phyloP scores from a whole-genome alignment of 2,888 invertebrate genomes.

The Orchesellides sinensis region DNA sequence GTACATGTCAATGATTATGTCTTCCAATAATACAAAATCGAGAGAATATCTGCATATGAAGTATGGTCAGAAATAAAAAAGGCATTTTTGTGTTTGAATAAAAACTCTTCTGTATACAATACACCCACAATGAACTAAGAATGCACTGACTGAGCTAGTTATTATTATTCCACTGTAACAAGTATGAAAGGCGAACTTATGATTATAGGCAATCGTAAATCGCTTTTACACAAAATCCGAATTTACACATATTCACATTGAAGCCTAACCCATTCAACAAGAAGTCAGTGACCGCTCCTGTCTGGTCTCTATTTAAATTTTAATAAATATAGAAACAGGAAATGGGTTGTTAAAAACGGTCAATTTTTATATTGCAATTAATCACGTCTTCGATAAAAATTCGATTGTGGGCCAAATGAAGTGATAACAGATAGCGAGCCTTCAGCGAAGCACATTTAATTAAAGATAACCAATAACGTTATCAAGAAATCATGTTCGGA shows the following conservation, averaged over 20 bases:
- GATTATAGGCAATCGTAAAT: not conserved
- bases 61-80: not conserved
- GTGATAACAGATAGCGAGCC: too few relatives aligned
- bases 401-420: not conserved
- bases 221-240: not conserved
- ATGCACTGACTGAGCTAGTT: too few relatives aligned
- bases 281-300: conserved; percentile 1
- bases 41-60: not conserved
- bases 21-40: not conserved
- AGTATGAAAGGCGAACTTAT: not conserved
- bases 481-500: too few relatives aligned
- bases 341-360: not conserved
- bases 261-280: not conserved
- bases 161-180: not conserved
- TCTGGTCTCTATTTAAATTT: too few relatives aligned
- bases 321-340: not conserved
- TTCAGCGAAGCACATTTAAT: too few relatives aligned
- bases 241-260: not conserved
- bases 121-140: too few relatives aligned
- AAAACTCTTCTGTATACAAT: not conserved
- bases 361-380: not conserved
- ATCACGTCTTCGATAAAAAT: not conserved
- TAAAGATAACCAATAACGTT: too few relatives aligned
- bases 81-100: not conserved
- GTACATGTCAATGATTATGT: not conserved